phyloP scores from a whole-genome alignment of 1,140 invertebrate genomes.

The Camponotus pennsylvanicus region DNA sequence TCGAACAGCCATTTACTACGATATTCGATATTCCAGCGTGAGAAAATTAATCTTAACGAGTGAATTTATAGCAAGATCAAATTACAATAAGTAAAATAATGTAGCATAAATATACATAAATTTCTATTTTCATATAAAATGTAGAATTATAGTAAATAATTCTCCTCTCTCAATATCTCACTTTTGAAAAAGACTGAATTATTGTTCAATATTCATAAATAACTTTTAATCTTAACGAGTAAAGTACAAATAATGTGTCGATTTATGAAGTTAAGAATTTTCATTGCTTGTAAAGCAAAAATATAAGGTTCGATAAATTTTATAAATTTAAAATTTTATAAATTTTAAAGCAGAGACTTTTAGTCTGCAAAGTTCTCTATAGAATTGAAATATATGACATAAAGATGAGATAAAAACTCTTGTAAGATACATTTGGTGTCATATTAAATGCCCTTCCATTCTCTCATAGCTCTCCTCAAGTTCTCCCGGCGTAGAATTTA shows the following conservation, averaged over 20 bases:
- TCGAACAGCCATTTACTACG: slow-evolving; percentile 53
- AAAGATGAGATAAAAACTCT: slow-evolving; percentile 33
- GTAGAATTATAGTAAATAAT: neutral
- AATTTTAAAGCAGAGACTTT: neutral
- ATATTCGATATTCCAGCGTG: slow-evolving; percentile 41
- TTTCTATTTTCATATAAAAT: neutral
- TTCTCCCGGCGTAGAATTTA: slow-evolving; percentile 41
- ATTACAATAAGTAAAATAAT: neutral
- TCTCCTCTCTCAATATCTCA: neutral
- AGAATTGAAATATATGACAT: neutral
- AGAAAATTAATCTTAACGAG: slow-evolving; percentile 34
- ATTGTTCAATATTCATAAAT: neutral
- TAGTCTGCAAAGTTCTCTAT: neutral
- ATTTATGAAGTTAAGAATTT: neutral
- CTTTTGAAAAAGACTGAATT: neutral
- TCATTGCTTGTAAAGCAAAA: neutral
- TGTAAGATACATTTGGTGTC: slow-evolving; percentile 6
- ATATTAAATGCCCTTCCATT: slow-evolving; percentile 41
- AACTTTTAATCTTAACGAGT: neutral
- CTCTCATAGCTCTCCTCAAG: neutral
- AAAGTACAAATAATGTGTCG: neutral
- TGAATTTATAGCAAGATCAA: slow-evolving; percentile 13
- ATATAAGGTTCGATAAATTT: neutral
- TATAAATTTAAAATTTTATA: neutral
- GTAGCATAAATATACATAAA: neutral